Evolutionary conservation across 1,140 invertebrate species (phyloP).

Genomic region (Drosophila trapezifrons): DNA sequence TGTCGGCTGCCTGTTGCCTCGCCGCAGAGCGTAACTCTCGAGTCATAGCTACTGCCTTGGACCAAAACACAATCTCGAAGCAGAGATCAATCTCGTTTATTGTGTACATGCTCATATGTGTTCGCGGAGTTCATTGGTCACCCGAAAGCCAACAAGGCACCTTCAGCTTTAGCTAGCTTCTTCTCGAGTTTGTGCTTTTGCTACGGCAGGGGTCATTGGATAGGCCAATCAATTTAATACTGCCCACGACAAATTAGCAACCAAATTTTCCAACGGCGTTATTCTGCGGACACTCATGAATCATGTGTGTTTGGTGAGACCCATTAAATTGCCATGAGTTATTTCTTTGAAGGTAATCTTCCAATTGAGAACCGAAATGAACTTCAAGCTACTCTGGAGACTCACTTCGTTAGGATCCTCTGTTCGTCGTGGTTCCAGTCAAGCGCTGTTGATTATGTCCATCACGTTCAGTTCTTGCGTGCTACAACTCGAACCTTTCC

Average conservation of each 20-base stretch:
- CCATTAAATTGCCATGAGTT: not conserved
- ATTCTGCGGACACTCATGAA: conserved; percentile 1
- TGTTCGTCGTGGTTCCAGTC: not conserved
- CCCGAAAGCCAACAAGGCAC: conserved; percentile 51
- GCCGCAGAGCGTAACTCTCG: conserved; percentile 66
- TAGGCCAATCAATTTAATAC: conserved; percentile 55
- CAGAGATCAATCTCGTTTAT: conserved; percentile 20
- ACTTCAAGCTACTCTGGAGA: not conserved
- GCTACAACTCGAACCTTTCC: not conserved
- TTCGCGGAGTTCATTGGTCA: conserved; percentile 60
- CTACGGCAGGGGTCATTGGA: conserved; percentile 45
- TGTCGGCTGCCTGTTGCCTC: conserved; percentile 54
- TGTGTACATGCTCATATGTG: conserved; percentile 1
- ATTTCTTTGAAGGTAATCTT: conserved; percentile 3
- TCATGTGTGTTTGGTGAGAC: conserved; percentile 8
- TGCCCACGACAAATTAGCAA: conserved; percentile 35
- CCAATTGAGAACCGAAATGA: conserved; percentile 1
- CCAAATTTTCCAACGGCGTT: conserved; percentile 32
- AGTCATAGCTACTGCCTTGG: conserved; percentile 56
- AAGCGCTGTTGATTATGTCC: not conserved
- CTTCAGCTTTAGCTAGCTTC: conserved; percentile 40
- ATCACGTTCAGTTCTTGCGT: conserved; percentile 26
- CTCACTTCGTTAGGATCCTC: not conserved
- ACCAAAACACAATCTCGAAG: conserved; percentile 24
- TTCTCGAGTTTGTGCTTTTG: conserved; percentile 7